Base-by-base conservation (phyloP, 1,140 invertebrate genomes). In the Macrobrachium nipponense region DNA sequence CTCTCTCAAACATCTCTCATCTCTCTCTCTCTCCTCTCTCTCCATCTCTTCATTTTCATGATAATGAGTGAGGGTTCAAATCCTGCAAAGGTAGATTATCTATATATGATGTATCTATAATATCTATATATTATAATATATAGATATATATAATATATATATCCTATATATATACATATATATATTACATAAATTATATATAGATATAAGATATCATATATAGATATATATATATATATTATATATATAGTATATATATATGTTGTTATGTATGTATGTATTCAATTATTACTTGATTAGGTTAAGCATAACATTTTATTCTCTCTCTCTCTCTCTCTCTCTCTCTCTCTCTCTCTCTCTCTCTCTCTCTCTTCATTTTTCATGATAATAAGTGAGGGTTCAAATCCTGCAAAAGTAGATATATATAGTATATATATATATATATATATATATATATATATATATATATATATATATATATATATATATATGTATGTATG, bases 401-500 rank as follows among this genome's bases (percentile, higher is more conserved):
- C n/a, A n/a, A n/a, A n/a, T n/a, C n/a, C n/a, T n/a, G n/a, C n/a
- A n/a, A n/a, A n/a, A n/a, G n/a, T n/a, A n/a, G n/a, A n/a, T n/a
- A n/a, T n/a, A n/a, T n/a, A n/a, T n/a, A n/a, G 15, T 62, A 62
- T 62, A 62, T 62, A 62, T 62, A 62, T 62, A 62, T 76, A 58
- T 76, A 58, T 76, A 58, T 76, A 58, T 76, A 58, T 76, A 44
- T 75, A 44, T 75, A 44, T 75, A 44, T 75, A 44, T 75, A 44
- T 27, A 44, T 75, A 44, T 75, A 44, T 75, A 62, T 68, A 58
- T 81, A 61, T 81, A 23, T 81, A 68, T 81, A 58, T 81, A 68
- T 81, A 23, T 81, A 68, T 81, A 68, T 81, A 68, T 81, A 36
- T 70, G 15, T 81, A 51, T 81, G n/a, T 81, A 51, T 81, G 51